phyloP scores from a whole-genome alignment of 2,113 vertebrate species.

The Dunckerocampus dactyliophorus region DNA sequence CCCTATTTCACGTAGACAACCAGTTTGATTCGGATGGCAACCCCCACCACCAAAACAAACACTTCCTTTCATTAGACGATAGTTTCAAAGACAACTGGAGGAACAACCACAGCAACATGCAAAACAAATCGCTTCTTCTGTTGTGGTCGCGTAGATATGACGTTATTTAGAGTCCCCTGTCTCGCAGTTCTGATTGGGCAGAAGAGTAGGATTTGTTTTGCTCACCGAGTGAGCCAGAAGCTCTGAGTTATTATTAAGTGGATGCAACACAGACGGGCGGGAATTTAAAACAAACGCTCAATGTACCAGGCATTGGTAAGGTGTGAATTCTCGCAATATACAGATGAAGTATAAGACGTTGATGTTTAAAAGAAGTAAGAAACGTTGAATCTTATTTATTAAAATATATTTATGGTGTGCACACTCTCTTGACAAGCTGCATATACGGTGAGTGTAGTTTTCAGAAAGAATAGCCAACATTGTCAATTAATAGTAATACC shows the following conservation, averaged over 20 bases:
- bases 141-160: slow-evolving; percentile 38
- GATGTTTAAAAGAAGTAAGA: too few relatives aligned
- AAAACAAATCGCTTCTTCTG: slow-evolving; percentile 18
- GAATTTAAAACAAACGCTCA: too few relatives aligned
- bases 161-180: neutral
- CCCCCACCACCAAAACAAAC: slow-evolving; percentile 59
- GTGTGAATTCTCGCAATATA: too few relatives aligned
- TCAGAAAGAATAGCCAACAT: too few relatives aligned
- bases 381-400: too few relatives aligned
- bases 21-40: slow-evolving; percentile 62
- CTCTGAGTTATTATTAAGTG: neutral
- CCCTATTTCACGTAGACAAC: slow-evolving; percentile 70
- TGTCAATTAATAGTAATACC: too few relatives aligned
- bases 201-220: neutral
- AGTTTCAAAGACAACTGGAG: slow-evolving; percentile 28
- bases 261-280: neutral
- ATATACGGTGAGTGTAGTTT: too few relatives aligned
- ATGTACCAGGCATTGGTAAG: too few relatives aligned
- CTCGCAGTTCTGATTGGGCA: slow-evolving; percentile 29
- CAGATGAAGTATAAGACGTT: too few relatives aligned
- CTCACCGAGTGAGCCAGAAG: neutral
- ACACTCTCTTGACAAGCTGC: too few relatives aligned
- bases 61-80: slow-evolving; percentile 63
- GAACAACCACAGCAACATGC: slow-evolving; percentile 27
- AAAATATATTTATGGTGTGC: too few relatives aligned